Evolutionary conservation across 2,888 invertebrate species (phyloP).

Genomic region (Furcula furcula): DNA sequence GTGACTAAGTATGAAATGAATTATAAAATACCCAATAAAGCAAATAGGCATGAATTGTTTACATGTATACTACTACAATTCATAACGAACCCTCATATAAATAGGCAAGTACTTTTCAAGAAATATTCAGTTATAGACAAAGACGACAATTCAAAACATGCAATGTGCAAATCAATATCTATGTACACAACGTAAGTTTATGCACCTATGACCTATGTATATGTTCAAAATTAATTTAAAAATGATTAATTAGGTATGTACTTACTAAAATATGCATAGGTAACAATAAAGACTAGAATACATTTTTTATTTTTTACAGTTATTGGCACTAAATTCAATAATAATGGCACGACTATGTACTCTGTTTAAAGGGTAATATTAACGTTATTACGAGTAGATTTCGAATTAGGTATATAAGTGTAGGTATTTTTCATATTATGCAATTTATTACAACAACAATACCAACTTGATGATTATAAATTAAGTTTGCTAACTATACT

Average conservation of each 20-base stretch:
- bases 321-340: constrained; percentile 80
- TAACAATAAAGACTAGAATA: constrained; percentile 83
- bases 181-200: constrained; percentile 63
- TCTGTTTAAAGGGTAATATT: constrained; percentile 56
- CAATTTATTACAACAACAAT: constrained; percentile 54
- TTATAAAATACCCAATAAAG: too few species aligned
- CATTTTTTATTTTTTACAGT: constrained; percentile 77
- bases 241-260: constrained; percentile 78
- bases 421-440: constrained; percentile 40
- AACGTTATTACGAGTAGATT: constrained; percentile 35
- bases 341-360: constrained; percentile 76
- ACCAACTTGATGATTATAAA: constrained; percentile 55
- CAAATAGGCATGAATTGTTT: too few species aligned
- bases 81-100: constrained; percentile 43
- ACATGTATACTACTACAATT: too few species aligned
- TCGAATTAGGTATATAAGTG: constrained; percentile 28
- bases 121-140: constrained; percentile 41
- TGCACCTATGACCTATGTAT: constrained; percentile 50
- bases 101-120: constrained; percentile 18
- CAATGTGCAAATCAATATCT: constrained; percentile 69
- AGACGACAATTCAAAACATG: constrained; percentile 59
- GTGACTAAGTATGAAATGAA: too few species aligned
- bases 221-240: constrained; percentile 70
- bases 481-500: constrained; percentile 70
- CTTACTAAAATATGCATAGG: constrained; percentile 77